phyloP scores from a whole-genome alignment of 2,888 invertebrate species.

The Amphimallon solstitiale region DNA sequence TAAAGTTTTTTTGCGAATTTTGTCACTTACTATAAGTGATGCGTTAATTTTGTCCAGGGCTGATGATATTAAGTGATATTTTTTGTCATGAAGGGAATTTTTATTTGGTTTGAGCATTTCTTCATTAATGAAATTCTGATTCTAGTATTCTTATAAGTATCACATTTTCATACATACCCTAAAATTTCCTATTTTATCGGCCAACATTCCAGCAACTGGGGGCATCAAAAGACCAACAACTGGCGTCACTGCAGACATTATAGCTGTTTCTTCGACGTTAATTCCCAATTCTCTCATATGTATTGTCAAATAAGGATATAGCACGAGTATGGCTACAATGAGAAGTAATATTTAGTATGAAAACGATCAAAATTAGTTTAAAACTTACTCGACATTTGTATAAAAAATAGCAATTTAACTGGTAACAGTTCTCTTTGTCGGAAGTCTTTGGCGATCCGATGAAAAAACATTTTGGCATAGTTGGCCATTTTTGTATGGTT shows the following conservation, averaged over 20 bases:
- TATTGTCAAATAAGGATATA: slow-evolving; percentile 82
- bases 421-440: slow-evolving; percentile 78
- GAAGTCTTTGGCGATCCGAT: slow-evolving; percentile 75
- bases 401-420: slow-evolving; percentile 79
- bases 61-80: too few relatives aligned
- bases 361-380: slow-evolving; percentile 48
- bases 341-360: slow-evolving; percentile 1
- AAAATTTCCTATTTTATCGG: slow-evolving; percentile 84
- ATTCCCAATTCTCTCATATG: slow-evolving; percentile 84
- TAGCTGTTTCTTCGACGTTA: slow-evolving; percentile 81
- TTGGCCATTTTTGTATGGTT: slow-evolving; percentile 64
- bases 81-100: too few relatives aligned
- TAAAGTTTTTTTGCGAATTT: too few relatives aligned
- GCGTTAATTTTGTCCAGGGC: too few relatives aligned
- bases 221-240: slow-evolving; percentile 82
- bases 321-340: slow-evolving; percentile 73
- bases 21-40: too few relatives aligned
- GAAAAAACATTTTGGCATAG: slow-evolving; percentile 71
- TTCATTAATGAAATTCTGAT: neutral
- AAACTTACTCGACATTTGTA: slow-evolving; percentile 79
- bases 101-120: slow-evolving; percentile 1
- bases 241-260: slow-evolving; percentile 82
- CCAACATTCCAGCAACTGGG: slow-evolving; percentile 78
- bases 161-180: slow-evolving; percentile 69
- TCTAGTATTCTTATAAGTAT: too few relatives aligned